Conservation (phyloP, 2,113 vertebrate genomes). For the Sakesphorus luctuosus region DNA sequence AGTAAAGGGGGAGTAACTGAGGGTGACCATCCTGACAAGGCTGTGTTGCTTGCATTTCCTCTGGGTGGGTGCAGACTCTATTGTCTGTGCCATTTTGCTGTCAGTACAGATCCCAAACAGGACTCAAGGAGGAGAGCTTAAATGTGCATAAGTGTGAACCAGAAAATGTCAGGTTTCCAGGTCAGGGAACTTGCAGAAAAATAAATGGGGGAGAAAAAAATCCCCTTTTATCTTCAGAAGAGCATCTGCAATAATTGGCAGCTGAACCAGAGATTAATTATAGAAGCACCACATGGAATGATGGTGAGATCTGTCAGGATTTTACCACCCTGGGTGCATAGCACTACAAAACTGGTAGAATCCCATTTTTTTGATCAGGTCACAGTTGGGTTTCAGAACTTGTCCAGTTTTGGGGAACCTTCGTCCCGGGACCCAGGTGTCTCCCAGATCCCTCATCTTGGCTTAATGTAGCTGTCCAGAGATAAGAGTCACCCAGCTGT, state of each 20-base stretch:
- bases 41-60: not conserved
- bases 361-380: not conserved
- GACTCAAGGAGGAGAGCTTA: not conserved
- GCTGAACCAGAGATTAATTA: conserved; percentile 2
- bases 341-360: not conserved
- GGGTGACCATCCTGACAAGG: not conserved
- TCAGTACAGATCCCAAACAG: not conserved
- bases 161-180: conserved; percentile 55
- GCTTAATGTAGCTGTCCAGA: not conserved
- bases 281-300: not conserved
- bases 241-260: conserved; percentile 28
- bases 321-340: not conserved
- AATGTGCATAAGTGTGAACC: not conserved
- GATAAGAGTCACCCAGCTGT: not conserved
- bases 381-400: not conserved
- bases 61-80: not conserved
- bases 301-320: not conserved
- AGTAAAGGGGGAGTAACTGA: not conserved
- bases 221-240: conserved; percentile 9
- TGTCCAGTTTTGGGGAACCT: not conserved
- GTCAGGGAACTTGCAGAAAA: conserved; percentile 19
- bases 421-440: not conserved
- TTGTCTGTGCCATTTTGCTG: not conserved
- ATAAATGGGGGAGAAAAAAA: not conserved
- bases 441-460: too few species aligned